Evolutionary conservation across 2,113 vertebrate genomes (phyloP).

Genomic region (Podiceps cristatus): DNA sequence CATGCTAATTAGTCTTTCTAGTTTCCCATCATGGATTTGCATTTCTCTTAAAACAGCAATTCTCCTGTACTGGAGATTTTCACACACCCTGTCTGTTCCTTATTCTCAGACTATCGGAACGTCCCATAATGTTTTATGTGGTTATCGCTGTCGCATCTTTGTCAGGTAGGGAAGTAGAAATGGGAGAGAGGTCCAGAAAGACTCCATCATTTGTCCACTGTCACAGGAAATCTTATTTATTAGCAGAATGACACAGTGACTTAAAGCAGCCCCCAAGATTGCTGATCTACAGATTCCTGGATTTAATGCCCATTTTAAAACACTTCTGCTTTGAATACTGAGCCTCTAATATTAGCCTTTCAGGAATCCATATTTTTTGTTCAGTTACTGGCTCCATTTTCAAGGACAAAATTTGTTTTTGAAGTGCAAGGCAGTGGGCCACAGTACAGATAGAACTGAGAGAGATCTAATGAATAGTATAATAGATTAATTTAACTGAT

Average conservation of each 20-base stretch:
- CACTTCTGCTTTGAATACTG: not conserved
- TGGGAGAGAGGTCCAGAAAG: not conserved
- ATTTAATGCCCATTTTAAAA: not conserved
- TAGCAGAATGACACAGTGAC: not conserved
- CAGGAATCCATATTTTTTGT: not conserved
- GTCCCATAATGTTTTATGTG: not conserved
- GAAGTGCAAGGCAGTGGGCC: not conserved
- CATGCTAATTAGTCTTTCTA: not conserved
- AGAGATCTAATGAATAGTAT: not conserved
- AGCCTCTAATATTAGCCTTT: not conserved
- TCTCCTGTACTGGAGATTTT: not conserved
- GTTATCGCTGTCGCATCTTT: not conserved
- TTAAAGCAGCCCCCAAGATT: not conserved
- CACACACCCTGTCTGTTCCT: not conserved
- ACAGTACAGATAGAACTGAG: not conserved
- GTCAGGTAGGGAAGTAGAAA: not conserved
- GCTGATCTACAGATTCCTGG: not conserved
- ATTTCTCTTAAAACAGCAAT: not conserved
- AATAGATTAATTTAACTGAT: not conserved
- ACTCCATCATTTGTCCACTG: not conserved
- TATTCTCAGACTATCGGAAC: not conserved
- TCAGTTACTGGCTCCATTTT: not conserved
- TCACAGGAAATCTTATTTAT: not conserved
- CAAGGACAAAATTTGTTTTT: not conserved
- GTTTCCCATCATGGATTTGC: not conserved